Conservation (phyloP, 2,797 vertebrate genomes). For the Siniperca undulata region DNA sequence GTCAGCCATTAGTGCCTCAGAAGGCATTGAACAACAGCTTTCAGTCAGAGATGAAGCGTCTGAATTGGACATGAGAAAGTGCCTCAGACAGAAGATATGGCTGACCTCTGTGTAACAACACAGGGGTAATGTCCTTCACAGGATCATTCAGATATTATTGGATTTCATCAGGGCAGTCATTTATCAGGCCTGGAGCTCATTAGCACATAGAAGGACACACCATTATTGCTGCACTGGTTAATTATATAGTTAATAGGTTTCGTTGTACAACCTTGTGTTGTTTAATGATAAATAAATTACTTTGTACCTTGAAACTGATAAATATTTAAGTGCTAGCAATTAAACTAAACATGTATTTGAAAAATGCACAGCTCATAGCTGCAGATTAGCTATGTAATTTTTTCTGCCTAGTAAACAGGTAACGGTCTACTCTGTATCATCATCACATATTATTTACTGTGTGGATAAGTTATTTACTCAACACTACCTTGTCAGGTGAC, state of each 20-base stretch:
- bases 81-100: slow-evolving; percentile 41
- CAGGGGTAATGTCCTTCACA: slow-evolving; percentile 39
- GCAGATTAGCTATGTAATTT: neutral
- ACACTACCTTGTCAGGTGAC: slow-evolving; percentile 38
- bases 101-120: slow-evolving; percentile 59
- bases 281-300: too few relatives aligned
- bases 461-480: slow-evolving; percentile 57
- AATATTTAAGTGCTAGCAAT: slow-evolving; percentile 53
- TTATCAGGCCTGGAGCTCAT: slow-evolving; percentile 51
- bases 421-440: neutral
- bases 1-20: slow-evolving; percentile 61
- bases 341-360: slow-evolving; percentile 14
- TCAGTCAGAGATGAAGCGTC: slow-evolving; percentile 33
- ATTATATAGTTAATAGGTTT: slow-evolving; percentile 27
- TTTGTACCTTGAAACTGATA: slow-evolving; percentile 8
- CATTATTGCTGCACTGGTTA: slow-evolving; percentile 37
- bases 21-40: slow-evolving; percentile 39
- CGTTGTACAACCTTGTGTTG: too few relatives aligned
- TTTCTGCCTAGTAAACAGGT: neutral
- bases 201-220: slow-evolving; percentile 43
- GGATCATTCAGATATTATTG: slow-evolving; percentile 57
- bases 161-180: slow-evolving; percentile 59
- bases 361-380: slow-evolving; percentile 2
- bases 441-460: slow-evolving; percentile 14
- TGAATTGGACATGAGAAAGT: slow-evolving; percentile 27